These are phyloP conservation scores for Calyptommatus sinebrachiatus DNA, from an alignment of 2,113 vertebrate species.

Conservation along the genomic window DNA sequence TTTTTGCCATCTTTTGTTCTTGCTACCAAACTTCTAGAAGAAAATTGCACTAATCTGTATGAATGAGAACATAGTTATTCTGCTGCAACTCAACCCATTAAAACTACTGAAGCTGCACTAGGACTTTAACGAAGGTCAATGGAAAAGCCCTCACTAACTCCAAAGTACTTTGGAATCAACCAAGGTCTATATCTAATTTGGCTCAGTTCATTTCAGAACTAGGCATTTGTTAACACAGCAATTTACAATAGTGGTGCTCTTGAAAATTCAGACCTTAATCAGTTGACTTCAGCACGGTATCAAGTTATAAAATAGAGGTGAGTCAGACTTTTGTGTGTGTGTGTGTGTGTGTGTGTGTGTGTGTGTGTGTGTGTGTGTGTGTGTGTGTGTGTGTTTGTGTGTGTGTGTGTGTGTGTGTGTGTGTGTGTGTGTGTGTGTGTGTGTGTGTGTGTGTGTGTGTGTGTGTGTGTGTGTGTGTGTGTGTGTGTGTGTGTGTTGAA, in stretches of 20 bases:
- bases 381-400: neutral
- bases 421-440: neutral
- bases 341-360: neutral
- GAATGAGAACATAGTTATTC: slow-evolving; percentile 18
- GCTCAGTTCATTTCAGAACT: neutral
- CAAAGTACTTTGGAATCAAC: neutral
- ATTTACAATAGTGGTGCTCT: neutral
- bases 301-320: neutral
- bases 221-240: neutral
- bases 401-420: neutral
- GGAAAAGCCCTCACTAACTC: neutral
- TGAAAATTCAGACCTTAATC: neutral
- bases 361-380: neutral
- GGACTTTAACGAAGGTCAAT: neutral
- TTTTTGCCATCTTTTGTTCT: neutral
- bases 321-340: neutral
- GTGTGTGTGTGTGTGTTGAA: neutral
- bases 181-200: slow-evolving; percentile 6
- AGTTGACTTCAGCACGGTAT: neutral
- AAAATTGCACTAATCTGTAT: slow-evolving; percentile 14
- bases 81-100: slow-evolving; percentile 5
- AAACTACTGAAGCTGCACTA: slow-evolving; percentile 2
- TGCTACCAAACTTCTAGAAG: neutral
- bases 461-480: neutral
- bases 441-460: neutral